phyloP scores from a whole-genome alignment of 2,113 vertebrate genomes.

The Argyrosomus japonicus region DNA sequence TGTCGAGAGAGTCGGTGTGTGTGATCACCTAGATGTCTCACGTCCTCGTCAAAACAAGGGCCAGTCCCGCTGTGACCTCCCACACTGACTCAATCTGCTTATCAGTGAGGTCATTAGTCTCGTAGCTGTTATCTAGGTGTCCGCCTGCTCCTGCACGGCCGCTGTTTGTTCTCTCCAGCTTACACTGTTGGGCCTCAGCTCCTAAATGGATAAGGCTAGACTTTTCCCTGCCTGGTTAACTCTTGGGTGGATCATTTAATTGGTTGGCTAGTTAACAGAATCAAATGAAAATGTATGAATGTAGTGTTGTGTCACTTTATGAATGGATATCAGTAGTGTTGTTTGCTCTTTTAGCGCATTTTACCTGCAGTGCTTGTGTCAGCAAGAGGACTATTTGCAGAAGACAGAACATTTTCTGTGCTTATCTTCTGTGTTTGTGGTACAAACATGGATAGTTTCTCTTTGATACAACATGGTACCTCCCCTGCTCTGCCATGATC shows the following conservation, averaged over 20 bases:
- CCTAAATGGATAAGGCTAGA: conserved; percentile 63
- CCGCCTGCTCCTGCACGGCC: conserved; percentile 38
- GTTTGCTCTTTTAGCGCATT: neutral
- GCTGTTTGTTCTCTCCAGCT: conserved; percentile 56
- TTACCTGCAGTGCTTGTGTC: neutral
- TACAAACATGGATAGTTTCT: neutral
- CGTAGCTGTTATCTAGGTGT: conserved; percentile 67
- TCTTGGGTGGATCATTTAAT: conserved; percentile 10
- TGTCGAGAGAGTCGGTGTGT: neutral
- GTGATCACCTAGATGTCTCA: conserved; percentile 46
- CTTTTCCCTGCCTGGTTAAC: conserved; percentile 30
- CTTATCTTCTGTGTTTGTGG: neutral
- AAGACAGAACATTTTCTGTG: neutral
- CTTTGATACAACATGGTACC: neutral
- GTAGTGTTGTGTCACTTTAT: neutral
- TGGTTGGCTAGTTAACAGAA: neutral
- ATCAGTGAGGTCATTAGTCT: conserved; percentile 74
- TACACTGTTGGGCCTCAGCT: conserved; percentile 34
- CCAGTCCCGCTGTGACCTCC: conserved; percentile 48
- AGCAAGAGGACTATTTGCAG: neutral
- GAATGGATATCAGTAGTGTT: neutral
- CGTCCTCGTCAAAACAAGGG: conserved; percentile 64
- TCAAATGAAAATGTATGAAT: neutral
- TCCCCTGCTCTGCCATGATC: neutral
- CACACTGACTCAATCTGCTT: conserved; percentile 72